Conservation (phyloP, 2,113 vertebrate genomes). For the Isurus oxyrinchus region DNA sequence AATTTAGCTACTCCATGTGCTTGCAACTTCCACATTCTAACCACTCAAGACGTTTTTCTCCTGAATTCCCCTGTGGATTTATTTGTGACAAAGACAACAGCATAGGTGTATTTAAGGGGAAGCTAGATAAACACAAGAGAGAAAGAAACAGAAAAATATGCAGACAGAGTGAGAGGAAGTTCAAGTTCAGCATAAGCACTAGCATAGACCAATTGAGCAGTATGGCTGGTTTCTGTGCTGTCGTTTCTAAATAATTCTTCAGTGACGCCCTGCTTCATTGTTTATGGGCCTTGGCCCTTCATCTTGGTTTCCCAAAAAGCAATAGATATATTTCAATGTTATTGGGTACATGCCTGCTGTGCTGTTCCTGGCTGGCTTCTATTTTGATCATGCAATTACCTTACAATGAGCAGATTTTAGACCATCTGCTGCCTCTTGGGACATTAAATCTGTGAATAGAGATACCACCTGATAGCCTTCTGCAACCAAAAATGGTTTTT, state of each 20-base stretch:
- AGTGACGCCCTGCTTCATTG: neutral
- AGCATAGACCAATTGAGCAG: neutral
- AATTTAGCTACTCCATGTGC: too few relatives aligned
- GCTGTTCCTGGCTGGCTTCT: neutral
- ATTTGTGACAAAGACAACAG: neutral
- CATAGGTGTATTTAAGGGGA: neutral
- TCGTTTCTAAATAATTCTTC: neutral
- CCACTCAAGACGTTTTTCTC: too few relatives aligned
- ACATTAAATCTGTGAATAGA: neutral
- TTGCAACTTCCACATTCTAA: too few relatives aligned
- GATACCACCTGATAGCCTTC: neutral
- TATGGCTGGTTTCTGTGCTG: neutral
- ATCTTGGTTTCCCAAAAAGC: neutral
- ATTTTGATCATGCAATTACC: neutral
- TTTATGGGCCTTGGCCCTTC: neutral
- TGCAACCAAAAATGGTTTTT: constrained; percentile 1
- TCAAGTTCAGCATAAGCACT: neutral
- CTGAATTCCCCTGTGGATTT: too few relatives aligned
- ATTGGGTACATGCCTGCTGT: neutral
- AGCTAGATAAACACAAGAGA: neutral
- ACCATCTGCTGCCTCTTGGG: constrained; percentile 17
- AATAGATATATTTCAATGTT: neutral
- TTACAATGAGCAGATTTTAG: neutral
- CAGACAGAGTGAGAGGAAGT: neutral
- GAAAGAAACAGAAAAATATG: neutral